A percentile compares a stretch with the other conserved stretches of the same genome.
Conservation (phyloP, 1,140 invertebrate species). For the Macrosteles quadrilineatus region DNA sequence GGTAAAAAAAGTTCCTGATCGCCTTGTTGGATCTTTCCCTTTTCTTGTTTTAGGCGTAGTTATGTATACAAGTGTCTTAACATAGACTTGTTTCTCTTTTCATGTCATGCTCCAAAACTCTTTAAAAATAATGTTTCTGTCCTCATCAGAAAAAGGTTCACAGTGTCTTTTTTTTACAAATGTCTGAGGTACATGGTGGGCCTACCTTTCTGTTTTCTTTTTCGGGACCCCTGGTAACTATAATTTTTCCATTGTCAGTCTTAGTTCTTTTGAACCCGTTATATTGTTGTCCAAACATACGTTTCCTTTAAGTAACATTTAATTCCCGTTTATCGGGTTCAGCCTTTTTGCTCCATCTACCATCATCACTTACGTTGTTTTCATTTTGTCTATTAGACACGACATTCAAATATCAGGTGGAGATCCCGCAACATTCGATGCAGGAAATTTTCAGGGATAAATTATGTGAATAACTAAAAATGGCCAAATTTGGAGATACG, state of each 20-base stretch:
- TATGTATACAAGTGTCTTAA: background rate
- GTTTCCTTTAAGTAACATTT: background rate
- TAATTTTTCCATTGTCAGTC: too few relatives aligned
- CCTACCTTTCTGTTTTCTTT: slow-evolving; percentile 19
- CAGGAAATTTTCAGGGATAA: too few relatives aligned
- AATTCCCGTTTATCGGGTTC: background rate
- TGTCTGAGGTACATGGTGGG: background rate
- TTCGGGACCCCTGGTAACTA: background rate
- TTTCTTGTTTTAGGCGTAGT: slow-evolving; percentile 2
- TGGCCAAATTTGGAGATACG: too few relatives aligned
- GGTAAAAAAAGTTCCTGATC: background rate
- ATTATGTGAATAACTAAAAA: too few relatives aligned
- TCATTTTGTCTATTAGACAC: background rate
- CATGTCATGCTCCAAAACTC: background rate
- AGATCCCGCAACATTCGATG: too few relatives aligned
- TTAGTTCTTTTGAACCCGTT: background rate
- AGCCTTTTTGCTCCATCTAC: background rate
- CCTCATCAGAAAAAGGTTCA: background rate
- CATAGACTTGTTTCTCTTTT: slow-evolving; percentile 7
- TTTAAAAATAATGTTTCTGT: background rate
- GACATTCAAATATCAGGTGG: background rate
- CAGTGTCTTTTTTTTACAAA: slow-evolving; percentile 18
- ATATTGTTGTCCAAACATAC: background rate
- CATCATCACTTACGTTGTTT: background rate
- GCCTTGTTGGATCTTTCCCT: background rate